Evolutionary conservation across 2,888 invertebrate genomes (phyloP), one percentile per base, ranked within the genome.

Genomic region (Seira musarum): DNA sequence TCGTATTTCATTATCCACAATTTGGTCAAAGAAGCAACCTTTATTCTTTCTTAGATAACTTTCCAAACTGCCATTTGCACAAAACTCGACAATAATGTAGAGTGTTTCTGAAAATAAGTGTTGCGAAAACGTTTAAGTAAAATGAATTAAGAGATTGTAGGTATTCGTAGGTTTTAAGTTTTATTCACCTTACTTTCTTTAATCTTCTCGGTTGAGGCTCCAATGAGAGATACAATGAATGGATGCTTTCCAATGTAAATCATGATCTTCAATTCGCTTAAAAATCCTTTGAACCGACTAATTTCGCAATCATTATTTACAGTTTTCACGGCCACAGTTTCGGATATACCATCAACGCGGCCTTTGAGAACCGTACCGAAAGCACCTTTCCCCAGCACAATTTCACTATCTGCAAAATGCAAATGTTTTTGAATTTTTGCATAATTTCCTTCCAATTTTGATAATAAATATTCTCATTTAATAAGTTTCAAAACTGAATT

Each of bases 321-420:
- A 1, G 83, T 83, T 64, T 83, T 83, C 1, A 83, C 77, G 17
- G 83, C 83, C 2, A 83, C 83, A 1, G 69, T 49, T n/a, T 79
- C 73, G 2, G 68, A 21, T 40, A 76, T 24, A 10, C 82, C 82
- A 60, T 82, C 81, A 1, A 84, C 68, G 25, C 79, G 70, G 13
- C 82, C 84, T 49, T 84, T 83, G 19, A 82, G 46, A 40, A 84
- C 84, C 1, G 73, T 80, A 17, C 84, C 84, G 40, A 83, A 84
- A 8, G 81, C 81, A n/a, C 84, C 84, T 60, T 74, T 80, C n/a
- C 84, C 84, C 15, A 84, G 65, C 0, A 80, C 30, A 46, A 81
- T 80, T 68, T 82, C 84, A 46, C 57, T 74, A 35, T 82, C 84
- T 83, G 35, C n/a, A n/a, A n/a, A n/a, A n/a, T n/a, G n/a, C n/a